phyloP scores from a whole-genome alignment of 2,113 vertebrate species.

The Sitta europaea region DNA sequence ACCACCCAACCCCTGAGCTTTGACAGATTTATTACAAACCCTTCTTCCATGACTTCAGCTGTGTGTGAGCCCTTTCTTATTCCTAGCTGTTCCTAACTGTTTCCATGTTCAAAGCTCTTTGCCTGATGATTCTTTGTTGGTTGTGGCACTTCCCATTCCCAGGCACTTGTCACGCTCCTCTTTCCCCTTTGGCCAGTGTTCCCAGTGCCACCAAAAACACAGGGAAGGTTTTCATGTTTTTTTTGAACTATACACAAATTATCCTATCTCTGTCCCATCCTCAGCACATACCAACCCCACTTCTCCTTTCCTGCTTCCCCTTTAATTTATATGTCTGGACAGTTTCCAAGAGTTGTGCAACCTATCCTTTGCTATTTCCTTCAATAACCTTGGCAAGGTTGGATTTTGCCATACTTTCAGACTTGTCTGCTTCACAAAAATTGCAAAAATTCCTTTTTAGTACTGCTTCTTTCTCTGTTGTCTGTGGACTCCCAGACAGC shows the following conservation, averaged over 20 bases:
- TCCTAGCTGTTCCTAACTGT: background rate
- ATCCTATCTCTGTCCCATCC: background rate
- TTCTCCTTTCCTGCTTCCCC: constrained; percentile 8
- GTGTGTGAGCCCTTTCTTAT: background rate
- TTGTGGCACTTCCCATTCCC: background rate
- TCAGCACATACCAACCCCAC: background rate
- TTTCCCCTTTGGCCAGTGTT: background rate
- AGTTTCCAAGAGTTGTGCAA: background rate
- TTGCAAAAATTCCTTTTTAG: background rate
- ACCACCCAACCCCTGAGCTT: background rate
- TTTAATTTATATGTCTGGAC: background rate
- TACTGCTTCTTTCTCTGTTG: background rate
- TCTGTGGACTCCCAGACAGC: background rate
- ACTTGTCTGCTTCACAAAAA: background rate
- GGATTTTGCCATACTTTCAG: background rate
- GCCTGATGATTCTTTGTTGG: background rate
- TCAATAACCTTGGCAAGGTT: background rate
- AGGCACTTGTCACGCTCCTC: background rate
- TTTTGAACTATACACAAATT: background rate
- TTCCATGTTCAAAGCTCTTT: background rate
- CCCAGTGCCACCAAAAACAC: background rate
- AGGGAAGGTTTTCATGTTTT: background rate
- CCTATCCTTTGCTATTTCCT: background rate
- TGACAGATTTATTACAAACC: constrained; percentile 13
- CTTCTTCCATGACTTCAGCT: background rate